Conservation (phyloP, 2,888 invertebrate species). For the Xanthia icteritia region DNA sequence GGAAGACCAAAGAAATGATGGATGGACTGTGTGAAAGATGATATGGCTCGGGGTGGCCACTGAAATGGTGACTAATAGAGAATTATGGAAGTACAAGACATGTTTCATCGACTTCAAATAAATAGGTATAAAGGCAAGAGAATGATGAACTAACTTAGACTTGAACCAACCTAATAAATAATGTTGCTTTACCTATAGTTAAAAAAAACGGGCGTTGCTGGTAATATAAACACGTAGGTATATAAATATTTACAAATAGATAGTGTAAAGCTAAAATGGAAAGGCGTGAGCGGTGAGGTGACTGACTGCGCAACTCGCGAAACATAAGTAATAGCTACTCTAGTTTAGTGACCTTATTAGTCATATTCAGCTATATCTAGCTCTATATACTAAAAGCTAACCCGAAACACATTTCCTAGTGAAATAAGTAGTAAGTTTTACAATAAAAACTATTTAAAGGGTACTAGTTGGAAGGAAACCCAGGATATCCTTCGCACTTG, state of each 20-base stretch:
- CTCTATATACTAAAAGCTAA: neutral
- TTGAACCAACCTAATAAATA: no score
- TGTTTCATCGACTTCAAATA: accelerated
- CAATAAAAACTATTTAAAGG: no score
- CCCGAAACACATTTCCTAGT: neutral
- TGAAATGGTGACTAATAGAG: neutral
- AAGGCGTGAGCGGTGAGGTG: constrained; percentile 39
- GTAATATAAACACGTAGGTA: neutral
- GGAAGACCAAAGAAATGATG: neutral
- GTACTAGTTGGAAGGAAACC: no score
- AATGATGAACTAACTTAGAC: neutral
- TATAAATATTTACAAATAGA: neutral
- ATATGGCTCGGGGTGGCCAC: neutral
- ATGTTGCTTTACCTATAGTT: neutral
- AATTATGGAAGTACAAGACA: no score
- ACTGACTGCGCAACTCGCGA: constrained; percentile 20
- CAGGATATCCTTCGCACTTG: neutral
- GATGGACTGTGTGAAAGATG: neutral
- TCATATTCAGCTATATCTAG: neutral
- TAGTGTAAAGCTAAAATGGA: constrained; percentile 40
- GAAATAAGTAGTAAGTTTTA: no score
- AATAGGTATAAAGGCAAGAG: neutral
- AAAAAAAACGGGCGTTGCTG: neutral
- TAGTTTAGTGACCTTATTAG: constrained; percentile 36
- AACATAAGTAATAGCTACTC: constrained; percentile 10